Evolutionary conservation across 2,888 invertebrate species (phyloP).

Genomic region (Polymixis lichenea): DNA sequence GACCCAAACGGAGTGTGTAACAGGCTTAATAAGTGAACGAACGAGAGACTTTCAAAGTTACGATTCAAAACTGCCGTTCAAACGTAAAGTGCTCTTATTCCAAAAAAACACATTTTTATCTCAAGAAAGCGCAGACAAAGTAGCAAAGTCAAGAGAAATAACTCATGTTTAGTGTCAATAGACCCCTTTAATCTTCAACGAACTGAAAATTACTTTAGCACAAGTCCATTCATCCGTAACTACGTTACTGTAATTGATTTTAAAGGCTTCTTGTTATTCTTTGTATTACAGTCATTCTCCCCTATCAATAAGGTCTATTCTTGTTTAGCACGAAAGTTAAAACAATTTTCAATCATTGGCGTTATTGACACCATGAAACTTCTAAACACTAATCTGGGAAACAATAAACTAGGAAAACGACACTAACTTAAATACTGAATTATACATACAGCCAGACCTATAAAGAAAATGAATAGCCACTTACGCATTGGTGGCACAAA

Average conservation of each 20-base stretch:
- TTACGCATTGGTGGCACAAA: slow-evolving; percentile 2
- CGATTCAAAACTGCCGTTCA: background rate
- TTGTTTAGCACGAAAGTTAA: slow-evolving; percentile 16
- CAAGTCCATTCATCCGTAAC: slow-evolving; percentile 66
- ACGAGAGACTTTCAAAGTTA: background rate
- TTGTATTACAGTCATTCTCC: slow-evolving; percentile 24
- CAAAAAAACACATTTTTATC: slow-evolving; percentile 42
- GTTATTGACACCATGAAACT: background rate
- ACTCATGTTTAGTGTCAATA: slow-evolving; percentile 57
- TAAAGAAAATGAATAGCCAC: slow-evolving; percentile 22
- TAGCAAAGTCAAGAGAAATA: slow-evolving; percentile 44
- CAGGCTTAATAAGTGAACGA: background rate
- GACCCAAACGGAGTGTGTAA: background rate
- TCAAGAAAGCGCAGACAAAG: slow-evolving; percentile 32
- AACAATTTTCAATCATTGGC: slow-evolving; percentile 8
- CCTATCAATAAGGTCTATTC: slow-evolving; percentile 44
- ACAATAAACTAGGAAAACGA: background rate
- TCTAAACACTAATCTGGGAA: background rate
- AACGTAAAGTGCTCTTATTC: slow-evolving; percentile 13
- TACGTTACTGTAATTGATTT: slow-evolving; percentile 68
- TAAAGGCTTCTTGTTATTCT: slow-evolving; percentile 46
- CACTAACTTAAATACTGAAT: slow-evolving; percentile 1
- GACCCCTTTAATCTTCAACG: slow-evolving; percentile 67
- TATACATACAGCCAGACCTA: background rate
- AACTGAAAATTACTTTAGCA: slow-evolving; percentile 69